Percentiles rank a stretch among this genome's conserved stretches.
Conservation (phyloP, 1,140 invertebrate genomes). For the Drosophila ficusphila region DNA sequence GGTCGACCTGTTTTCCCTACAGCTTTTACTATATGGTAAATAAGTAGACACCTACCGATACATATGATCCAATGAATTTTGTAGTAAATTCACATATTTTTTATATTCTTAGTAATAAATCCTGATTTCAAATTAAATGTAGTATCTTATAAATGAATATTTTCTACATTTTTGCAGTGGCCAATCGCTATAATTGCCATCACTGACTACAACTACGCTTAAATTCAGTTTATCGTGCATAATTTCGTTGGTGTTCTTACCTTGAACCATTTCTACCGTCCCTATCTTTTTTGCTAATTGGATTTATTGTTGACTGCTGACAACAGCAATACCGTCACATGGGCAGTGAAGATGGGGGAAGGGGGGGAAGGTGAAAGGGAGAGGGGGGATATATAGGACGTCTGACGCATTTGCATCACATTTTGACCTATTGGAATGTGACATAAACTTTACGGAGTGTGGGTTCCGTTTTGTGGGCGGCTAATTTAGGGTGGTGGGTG, state of each 20-base stretch:
- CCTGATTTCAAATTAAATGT: too few species aligned
- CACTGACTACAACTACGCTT: conserved; percentile 5
- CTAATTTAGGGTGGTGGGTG: background rate
- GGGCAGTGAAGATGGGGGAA: background rate
- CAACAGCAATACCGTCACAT: conserved; percentile 23
- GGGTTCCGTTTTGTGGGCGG: background rate
- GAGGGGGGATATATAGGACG: background rate
- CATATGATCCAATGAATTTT: too few species aligned
- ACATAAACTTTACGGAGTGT: background rate
- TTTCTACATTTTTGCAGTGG: too few species aligned
- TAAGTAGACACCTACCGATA: too few species aligned
- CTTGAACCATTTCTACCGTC: conserved; percentile 64
- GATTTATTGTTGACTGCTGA: conserved; percentile 82
- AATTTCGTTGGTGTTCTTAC: conserved; percentile 57
- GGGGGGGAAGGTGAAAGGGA: background rate
- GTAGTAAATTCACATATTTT: too few species aligned
- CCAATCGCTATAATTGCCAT: too few species aligned
- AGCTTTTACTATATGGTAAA: background rate
- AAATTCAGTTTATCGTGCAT: conserved; percentile 63
- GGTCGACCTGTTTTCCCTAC: background rate
- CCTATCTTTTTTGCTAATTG: conserved; percentile 61
- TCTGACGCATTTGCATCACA: conserved; percentile 42
- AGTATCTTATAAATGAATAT: too few species aligned
- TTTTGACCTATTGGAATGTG: conserved; percentile 42
- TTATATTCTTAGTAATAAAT: too few species aligned